Evolutionary conservation across 2,888 invertebrate species (phyloP).

Genomic region (Hypercompe scribonia): DNA sequence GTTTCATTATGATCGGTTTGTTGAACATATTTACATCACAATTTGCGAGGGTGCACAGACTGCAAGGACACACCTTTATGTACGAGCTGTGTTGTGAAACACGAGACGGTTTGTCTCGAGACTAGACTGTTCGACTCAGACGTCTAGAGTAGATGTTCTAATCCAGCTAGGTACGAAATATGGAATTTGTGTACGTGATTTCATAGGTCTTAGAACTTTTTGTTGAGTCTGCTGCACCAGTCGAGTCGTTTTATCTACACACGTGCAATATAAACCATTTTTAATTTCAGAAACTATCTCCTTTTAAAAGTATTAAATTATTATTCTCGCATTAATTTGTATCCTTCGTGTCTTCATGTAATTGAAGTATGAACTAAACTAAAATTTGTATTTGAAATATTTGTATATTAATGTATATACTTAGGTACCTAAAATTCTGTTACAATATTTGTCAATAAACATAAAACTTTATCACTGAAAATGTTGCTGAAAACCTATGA

Average conservation of each 20-base stretch:
- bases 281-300: background rate
- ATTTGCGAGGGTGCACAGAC: slow-evolving; percentile 9
- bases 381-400: no score
- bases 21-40: slow-evolving; percentile 34
- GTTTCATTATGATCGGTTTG: slow-evolving; percentile 26
- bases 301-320: background rate
- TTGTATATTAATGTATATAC: no score
- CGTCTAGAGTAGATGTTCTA: slow-evolving; percentile 33
- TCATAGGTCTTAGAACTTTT: slow-evolving; percentile 4
- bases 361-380: no score
- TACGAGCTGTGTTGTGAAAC: slow-evolving; percentile 39
- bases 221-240: background rate
- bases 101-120: slow-evolving; percentile 42
- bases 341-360: no score
- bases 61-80: slow-evolving; percentile 17
- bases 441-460: no score
- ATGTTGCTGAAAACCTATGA: no score
- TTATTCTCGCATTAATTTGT: no score
- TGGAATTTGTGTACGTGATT: slow-evolving; percentile 14
- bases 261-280: background rate
- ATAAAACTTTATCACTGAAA: no score
- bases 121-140: slow-evolving; percentile 34
- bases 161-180: slow-evolving; percentile 17
- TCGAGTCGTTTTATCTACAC: background rate
- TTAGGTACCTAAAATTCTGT: no score